Conservation (phyloP, 1,140 invertebrate species). For the Procambarus clarkii region DNA sequence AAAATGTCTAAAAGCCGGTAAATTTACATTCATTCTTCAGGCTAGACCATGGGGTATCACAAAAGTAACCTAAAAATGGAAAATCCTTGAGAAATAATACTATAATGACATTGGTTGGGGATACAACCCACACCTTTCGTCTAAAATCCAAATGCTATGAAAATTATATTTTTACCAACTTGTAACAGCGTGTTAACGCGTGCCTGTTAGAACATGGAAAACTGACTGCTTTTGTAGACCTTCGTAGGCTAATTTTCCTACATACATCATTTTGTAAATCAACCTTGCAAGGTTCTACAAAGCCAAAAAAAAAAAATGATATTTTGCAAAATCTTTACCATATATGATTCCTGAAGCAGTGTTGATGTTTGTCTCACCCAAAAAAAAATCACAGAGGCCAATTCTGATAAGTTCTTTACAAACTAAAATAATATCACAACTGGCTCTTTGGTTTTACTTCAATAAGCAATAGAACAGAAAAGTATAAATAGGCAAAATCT, state of each 20-base stretch:
- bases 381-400: conserved; percentile 23
- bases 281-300: conserved; percentile 26
- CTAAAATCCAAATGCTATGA: neutral
- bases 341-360: conserved; percentile 42
- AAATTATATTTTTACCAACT: neutral
- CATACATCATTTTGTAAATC: conserved; percentile 32
- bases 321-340: neutral
- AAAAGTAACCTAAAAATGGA: neutral
- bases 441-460: conserved; percentile 37
- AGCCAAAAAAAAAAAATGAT: conserved; percentile 49
- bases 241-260: conserved; percentile 40
- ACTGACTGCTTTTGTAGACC: conserved; percentile 11
- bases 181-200: neutral
- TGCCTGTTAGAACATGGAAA: neutral
- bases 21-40: conserved; percentile 36
- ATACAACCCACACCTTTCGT: neutral
- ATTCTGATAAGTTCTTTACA: conserved; percentile 43
- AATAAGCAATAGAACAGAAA: conserved; percentile 64
- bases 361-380: conserved; percentile 6
- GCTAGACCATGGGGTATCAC: neutral
- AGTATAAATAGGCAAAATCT: conserved; percentile 50
- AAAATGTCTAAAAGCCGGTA: conserved; percentile 21
- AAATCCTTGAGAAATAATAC: neutral
- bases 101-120: neutral
- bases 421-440: conserved; percentile 53